These are phyloP conservation scores for Takifugu bimaculatus DNA, from an alignment of 2,113 vertebrate genomes.

Conservation along the genomic window DNA sequence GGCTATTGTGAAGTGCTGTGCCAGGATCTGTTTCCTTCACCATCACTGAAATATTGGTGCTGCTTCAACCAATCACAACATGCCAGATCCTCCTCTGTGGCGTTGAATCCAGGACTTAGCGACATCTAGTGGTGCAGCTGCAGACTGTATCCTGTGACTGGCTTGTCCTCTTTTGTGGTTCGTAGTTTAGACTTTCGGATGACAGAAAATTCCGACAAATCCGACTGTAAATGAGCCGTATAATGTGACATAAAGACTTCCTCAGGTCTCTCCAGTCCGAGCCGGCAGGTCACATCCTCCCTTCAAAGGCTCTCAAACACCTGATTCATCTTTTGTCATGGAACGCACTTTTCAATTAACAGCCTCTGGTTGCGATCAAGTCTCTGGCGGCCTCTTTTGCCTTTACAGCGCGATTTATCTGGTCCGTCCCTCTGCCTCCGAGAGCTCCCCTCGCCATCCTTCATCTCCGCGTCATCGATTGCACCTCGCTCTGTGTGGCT, in stretches of 20 bases:
- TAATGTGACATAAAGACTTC: too few species aligned
- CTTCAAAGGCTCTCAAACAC: conserved; percentile 7
- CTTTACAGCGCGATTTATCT: conserved; percentile 40
- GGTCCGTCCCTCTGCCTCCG: conserved; percentile 30
- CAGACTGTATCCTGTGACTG: not conserved
- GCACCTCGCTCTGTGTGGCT: conserved; percentile 37
- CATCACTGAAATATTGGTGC: too few species aligned
- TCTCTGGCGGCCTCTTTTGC: conserved; percentile 25
- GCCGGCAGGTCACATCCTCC: conserved; percentile 8
- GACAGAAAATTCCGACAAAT: too few species aligned
- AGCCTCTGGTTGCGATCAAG: conserved; percentile 45
- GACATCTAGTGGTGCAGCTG: not conserved
- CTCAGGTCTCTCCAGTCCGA: not conserved
- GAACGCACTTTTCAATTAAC: conserved; percentile 42
- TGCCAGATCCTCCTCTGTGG: too few species aligned
- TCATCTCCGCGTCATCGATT: conserved; percentile 53
- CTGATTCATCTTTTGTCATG: conserved; percentile 41
- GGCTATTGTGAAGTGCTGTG: too few species aligned
- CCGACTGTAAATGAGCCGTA: too few species aligned
- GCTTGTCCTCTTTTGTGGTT: too few species aligned
- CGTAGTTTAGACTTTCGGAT: too few species aligned
- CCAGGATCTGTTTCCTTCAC: too few species aligned
- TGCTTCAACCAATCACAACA: too few species aligned
- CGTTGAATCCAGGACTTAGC: too few species aligned
- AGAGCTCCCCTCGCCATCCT: conserved; percentile 34